Conservation (phyloP, 1,140 invertebrate species). For the Hypothenemus hampei region DNA sequence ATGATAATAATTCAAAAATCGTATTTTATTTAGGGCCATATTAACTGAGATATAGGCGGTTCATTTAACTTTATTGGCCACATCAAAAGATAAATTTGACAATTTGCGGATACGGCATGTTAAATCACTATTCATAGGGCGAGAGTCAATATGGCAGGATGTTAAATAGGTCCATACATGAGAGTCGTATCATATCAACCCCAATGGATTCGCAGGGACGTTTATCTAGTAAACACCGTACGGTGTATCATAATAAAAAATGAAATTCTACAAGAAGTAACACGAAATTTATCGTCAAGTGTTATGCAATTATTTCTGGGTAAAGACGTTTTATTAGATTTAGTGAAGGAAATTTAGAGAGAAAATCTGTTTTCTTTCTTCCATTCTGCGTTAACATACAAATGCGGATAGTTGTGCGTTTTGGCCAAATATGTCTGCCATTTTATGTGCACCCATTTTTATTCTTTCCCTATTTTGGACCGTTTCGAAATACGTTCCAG, state of each 20-base stretch:
- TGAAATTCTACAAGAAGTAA: no score
- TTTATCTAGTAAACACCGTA: not conserved
- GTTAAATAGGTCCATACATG: not conserved
- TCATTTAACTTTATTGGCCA: constrained; percentile 14
- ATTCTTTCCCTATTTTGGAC: not conserved
- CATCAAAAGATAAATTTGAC: constrained; percentile 4
- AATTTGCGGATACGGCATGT: constrained; percentile 3
- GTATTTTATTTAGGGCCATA: not conserved
- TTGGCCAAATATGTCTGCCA: constrained; percentile 5
- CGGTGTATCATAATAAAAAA: no score
- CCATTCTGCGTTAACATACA: not conserved
- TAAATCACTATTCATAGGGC: constrained; percentile 1
- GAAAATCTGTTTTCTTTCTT: no score
- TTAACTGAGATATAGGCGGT: constrained; percentile 1
- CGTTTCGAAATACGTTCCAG: not conserved
- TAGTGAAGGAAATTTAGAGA: no score
- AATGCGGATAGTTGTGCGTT: not conserved
- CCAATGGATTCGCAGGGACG: not conserved
- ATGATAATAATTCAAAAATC: no score
- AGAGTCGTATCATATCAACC: not conserved
- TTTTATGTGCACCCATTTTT: constrained; percentile 1
- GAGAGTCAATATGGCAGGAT: no score
- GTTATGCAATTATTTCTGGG: no score
- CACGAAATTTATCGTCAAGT: no score
- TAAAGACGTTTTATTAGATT: no score